Evolutionary conservation across 2,797 vertebrate genomes (phyloP).

Genomic region (Phoebastria nigripes): DNA sequence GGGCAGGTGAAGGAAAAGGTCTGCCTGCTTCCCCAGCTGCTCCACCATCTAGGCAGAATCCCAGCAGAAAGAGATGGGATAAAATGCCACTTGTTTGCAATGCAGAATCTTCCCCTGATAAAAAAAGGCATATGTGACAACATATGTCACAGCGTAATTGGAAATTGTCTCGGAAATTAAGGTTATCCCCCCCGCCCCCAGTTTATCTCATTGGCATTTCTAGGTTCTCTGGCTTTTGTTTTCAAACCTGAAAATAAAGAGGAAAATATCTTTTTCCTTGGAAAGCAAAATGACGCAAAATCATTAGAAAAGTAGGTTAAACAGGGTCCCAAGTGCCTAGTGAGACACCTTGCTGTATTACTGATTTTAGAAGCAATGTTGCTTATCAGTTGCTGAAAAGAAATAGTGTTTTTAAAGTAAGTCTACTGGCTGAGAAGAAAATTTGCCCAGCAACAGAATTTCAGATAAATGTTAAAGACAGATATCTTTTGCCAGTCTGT

Average conservation of each 20-base stretch:
- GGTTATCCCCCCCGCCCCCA: background rate
- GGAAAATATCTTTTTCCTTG: background rate
- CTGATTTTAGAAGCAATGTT: background rate
- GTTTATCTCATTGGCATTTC: background rate
- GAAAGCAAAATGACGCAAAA: background rate
- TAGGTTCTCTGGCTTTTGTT: background rate
- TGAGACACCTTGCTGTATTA: background rate
- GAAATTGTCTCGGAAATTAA: background rate
- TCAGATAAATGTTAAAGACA: background rate
- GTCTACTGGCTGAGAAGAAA: background rate
- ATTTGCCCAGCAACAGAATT: background rate
- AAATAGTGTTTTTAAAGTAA: background rate
- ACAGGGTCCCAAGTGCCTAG: background rate
- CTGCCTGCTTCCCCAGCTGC: background rate
- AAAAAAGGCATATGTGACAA: background rate
- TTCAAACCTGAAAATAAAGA: background rate
- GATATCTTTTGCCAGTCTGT: background rate
- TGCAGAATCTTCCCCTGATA: background rate
- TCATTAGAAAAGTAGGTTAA: background rate
- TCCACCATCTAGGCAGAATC: background rate
- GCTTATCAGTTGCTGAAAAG: background rate
- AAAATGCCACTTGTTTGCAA: background rate
- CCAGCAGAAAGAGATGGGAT: background rate
- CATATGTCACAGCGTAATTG: background rate
- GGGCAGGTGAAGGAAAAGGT: background rate